These are phyloP conservation scores for Syngnathus rostellatus DNA, from an alignment of 2,797 vertebrate species.

Conservation along the genomic window DNA sequence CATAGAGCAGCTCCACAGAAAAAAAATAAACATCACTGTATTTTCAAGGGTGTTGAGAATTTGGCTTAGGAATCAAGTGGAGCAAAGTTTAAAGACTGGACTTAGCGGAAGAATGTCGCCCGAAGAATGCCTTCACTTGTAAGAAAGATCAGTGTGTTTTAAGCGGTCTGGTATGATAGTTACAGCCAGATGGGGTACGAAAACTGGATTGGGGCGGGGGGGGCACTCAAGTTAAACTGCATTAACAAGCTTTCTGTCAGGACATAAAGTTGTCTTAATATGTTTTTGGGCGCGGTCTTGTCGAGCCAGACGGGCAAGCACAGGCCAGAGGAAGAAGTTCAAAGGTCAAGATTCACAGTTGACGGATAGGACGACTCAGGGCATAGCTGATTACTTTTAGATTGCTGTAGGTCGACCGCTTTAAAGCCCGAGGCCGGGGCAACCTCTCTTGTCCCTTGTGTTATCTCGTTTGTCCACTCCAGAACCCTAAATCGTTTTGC, in stretches of 20 bases:
- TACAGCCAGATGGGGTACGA: constrained; percentile 7
- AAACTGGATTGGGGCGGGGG: neutral
- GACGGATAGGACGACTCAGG: constrained; percentile 19
- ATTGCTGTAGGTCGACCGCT: neutral
- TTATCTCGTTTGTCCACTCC: constrained; percentile 3
- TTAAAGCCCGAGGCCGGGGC: neutral
- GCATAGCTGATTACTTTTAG: neutral
- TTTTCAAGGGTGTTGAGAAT: neutral
- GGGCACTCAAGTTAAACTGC: neutral
- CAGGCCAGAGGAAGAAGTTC: neutral
- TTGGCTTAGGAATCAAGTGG: constrained; percentile 8
- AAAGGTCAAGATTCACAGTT: constrained; percentile 1
- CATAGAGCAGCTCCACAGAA: neutral
- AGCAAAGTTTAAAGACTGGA: neutral
- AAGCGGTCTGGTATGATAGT: constrained; percentile 32
- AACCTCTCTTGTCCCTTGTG: neutral
- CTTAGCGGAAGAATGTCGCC: constrained; percentile 10
- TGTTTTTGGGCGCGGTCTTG: neutral
- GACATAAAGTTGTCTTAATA: neutral
- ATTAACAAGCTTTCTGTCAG: neutral
- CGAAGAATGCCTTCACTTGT: constrained; percentile 10
- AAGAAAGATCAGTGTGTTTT: constrained; percentile 10
- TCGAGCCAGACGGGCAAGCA: neutral
- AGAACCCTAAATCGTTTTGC: constrained; percentile 11
- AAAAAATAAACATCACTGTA: neutral